Percentiles rank a stretch among this genome's conserved stretches.
Conservation (phyloP, 2,113 vertebrate genomes). For the Leptosomus discolor region DNA sequence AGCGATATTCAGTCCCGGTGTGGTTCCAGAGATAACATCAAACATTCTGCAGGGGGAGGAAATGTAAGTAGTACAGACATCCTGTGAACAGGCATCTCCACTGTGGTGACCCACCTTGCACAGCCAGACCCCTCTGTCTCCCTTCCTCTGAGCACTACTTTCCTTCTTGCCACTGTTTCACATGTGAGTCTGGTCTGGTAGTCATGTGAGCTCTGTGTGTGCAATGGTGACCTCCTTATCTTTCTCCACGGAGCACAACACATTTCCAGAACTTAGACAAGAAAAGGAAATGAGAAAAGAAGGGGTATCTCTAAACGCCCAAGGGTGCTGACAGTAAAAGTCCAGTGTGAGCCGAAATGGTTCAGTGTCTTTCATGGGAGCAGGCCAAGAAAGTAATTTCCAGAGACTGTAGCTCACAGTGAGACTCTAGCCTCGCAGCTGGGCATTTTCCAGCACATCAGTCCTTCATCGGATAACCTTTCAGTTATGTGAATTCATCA, state of each 20-base stretch:
- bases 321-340: background rate
- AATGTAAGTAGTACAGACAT: conserved; percentile 84
- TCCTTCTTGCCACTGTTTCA: conserved; percentile 17
- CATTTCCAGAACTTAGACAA: background rate
- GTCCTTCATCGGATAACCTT: background rate
- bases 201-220: background rate
- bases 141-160: background rate
- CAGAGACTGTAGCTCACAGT: background rate
- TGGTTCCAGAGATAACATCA: conserved; percentile 94
- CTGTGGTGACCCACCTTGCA: conserved; percentile 13
- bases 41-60: conserved; percentile 84
- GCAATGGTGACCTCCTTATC: conserved; percentile 8
- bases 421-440: background rate
- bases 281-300: background rate
- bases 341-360: background rate
- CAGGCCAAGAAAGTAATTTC: background rate
- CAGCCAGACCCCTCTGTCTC: conserved; percentile 19
- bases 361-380: background rate
- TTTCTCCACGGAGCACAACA: background rate
- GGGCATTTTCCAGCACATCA: background rate
- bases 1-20: conserved; percentile 86
- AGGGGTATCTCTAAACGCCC: background rate
- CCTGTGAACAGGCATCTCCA: conserved; percentile 19
- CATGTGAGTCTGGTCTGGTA: background rate
- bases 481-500: background rate